These are phyloP conservation scores for Cottus gobio DNA, from an alignment of 2,113 vertebrate genomes.

Conservation along the genomic window DNA sequence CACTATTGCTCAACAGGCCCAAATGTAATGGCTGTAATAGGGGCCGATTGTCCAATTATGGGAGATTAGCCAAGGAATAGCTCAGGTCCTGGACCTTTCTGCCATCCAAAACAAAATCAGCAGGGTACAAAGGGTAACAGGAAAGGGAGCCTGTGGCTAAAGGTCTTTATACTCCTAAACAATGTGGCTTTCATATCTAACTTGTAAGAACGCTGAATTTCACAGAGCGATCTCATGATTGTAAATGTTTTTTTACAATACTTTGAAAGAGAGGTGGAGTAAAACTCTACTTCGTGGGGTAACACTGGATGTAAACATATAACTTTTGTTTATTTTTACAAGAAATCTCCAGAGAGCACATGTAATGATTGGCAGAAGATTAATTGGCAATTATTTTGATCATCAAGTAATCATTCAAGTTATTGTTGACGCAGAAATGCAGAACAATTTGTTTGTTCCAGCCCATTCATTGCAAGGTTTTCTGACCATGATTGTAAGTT, in stretches of 20 bases:
- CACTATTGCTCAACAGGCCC: slow-evolving; percentile 57
- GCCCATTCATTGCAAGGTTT: background rate
- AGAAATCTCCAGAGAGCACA: background rate
- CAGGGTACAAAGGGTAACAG: slow-evolving; percentile 64
- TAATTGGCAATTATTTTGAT: background rate
- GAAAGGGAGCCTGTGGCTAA: slow-evolving; percentile 48
- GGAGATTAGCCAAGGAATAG: slow-evolving; percentile 76
- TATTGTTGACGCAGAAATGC: background rate
- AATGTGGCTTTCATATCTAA: slow-evolving; percentile 58
- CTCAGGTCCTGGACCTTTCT: slow-evolving; percentile 63
- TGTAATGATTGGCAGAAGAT: background rate
- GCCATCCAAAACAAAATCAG: slow-evolving; percentile 77
- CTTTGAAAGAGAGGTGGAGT: background rate
- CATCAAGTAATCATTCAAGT: background rate
- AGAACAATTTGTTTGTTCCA: background rate
- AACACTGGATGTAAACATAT: background rate
- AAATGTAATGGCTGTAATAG: slow-evolving; percentile 70
- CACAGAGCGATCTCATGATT: slow-evolving; percentile 3
- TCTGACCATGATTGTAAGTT: background rate
- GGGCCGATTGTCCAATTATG: slow-evolving; percentile 71
- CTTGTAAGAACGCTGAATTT: slow-evolving; percentile 8
- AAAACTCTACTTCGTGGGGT: background rate
- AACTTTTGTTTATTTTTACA: background rate
- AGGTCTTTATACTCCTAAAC: slow-evolving; percentile 48
- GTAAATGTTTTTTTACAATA: background rate